Conservation (phyloP, 2,113 vertebrate genomes). For the Thomomys bottae region DNA sequence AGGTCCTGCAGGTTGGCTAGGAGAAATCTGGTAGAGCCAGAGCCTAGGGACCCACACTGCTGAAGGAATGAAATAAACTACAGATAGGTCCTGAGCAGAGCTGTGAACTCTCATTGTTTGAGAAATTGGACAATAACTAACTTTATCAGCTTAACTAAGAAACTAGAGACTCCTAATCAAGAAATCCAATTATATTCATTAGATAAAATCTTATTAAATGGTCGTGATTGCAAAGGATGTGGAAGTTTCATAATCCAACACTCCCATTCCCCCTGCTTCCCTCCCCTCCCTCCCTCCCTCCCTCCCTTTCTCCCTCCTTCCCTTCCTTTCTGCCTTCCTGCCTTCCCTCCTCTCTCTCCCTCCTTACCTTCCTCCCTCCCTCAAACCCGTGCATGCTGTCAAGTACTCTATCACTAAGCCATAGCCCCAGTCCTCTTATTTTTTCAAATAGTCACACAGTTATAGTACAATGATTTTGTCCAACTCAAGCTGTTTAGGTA, state of each 20-base stretch:
- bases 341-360: no score
- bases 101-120: slow-evolving; percentile 6
- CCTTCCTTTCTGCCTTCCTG: no score
- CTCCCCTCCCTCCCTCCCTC: no score
- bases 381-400: no score
- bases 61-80: background rate
- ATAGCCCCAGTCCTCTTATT: background rate
- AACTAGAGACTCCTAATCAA: slow-evolving; percentile 7
- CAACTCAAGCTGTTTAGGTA: background rate
- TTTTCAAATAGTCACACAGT: background rate
- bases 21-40: background rate
- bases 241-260: background rate
- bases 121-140: slow-evolving; percentile 8
- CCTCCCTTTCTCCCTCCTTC: no score
- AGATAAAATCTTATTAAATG: slow-evolving; percentile 24
- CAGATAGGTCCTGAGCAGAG: background rate
- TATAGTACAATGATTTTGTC: background rate
- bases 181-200: slow-evolving; percentile 20
- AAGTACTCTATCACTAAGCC: no score
- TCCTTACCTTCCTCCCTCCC: no score
- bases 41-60: background rate
- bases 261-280: no score
- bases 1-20: background rate
- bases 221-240: slow-evolving; percentile 1
- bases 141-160: slow-evolving; percentile 23